Conservation (phyloP, 2,113 vertebrate species). For the Antidorcas marsupialis region DNA sequence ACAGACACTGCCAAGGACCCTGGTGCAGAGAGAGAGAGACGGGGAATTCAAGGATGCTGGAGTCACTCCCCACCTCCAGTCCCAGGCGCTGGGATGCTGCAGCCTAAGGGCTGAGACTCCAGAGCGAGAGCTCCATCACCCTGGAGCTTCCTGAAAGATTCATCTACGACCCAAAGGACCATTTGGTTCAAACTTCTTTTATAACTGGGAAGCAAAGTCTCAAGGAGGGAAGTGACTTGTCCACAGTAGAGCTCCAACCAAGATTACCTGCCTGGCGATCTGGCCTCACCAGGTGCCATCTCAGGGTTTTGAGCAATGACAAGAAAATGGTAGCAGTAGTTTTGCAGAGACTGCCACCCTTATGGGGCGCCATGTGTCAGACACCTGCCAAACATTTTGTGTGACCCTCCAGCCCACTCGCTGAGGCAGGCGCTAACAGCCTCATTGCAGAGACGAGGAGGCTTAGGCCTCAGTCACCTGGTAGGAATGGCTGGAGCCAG, state of each 20-base stretch:
- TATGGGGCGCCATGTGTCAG: rapidly evolving
- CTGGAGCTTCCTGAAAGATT: not conserved
- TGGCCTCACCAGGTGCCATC: rapidly evolving
- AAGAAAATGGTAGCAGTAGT: not conserved
- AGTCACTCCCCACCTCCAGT: not conserved
- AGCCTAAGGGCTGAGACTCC: not conserved
- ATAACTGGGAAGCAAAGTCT: not conserved
- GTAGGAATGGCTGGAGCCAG: not conserved
- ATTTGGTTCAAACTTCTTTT: not conserved
- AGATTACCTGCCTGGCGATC: not conserved
- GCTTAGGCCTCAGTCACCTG: not conserved
- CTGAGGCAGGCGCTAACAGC: not conserved
- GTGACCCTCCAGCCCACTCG: not conserved
- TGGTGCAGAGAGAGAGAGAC: slow-evolving; percentile 74
- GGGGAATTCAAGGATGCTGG: not conserved
- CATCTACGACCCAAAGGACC: not conserved
- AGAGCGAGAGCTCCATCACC: not conserved
- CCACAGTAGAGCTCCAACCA: not conserved
- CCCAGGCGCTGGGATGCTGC: not conserved
- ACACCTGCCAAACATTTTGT: not conserved
- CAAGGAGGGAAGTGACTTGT: not conserved
- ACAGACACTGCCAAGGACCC: slow-evolving; percentile 95
- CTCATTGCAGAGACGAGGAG: not conserved
- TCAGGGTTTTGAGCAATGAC: not conserved
- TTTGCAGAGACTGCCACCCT: not conserved